Base-by-base conservation (phyloP, 2,797 vertebrate species). In the Decapterus maruadsi region DNA sequence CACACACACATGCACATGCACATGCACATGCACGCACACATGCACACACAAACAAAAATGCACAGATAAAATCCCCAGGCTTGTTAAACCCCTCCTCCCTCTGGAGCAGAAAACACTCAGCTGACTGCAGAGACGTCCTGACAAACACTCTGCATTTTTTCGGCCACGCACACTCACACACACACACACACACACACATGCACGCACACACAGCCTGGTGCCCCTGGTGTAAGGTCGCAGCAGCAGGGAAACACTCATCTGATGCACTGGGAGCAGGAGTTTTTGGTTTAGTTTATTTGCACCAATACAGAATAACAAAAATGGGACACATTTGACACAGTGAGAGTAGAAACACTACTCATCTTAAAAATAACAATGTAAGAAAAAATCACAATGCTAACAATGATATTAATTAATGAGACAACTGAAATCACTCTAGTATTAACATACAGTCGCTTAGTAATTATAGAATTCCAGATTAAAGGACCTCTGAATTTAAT, bases 31-130 rank as follows among this genome's bases (percentile, higher is more conserved):
- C 60, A 46, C 60, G 48, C 59, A 16, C 20, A 26, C 42, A 46
- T 26, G 19, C 8, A 20, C 42, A 81, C 43, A 55, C 70, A 57
- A 64, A 82, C 67, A 81, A 78, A 84, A 85, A 86, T 81, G 75
- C 80, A 78, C 72, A 75, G 86, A 92, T 90, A 88, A 90, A 83
- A 84, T 66, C 77, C 66, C 45, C 42, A 1, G 74, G 29, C 71
- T 26, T 78, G 68, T 26, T 34, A 48, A 68, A 87, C 80, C 79
- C 89, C 86, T 86, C 89, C 86, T 89, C 74, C 84, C 84, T 78
- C 51, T 12, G 16, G 51, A 74, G 59, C 83, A 79, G 68, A 83
- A 80, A 85, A 74, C 8, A 31, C 76, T 90, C 89, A 92, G 90
- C 89, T 91, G 89, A 92, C 84, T 75, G 59, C 64, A 56, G 61